Evolutionary conservation across 2,888 invertebrate genomes (phyloP), one percentile per base, ranked within the genome.

Genomic region (Harpalus rubripes): DNA sequence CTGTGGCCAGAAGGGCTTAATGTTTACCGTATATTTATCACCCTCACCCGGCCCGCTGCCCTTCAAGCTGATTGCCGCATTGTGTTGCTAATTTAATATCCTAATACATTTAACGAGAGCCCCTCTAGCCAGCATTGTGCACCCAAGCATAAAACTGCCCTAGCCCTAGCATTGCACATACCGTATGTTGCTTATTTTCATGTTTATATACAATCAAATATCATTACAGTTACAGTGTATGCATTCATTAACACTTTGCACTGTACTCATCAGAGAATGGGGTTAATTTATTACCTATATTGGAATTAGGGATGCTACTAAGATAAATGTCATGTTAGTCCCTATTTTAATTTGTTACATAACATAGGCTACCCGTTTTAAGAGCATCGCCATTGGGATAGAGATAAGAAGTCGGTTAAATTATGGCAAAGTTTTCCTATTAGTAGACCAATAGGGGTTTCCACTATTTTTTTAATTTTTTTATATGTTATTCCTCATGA

Each of bases 41-140:
- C 88, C 72, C 44, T 74, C 87, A 88, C 87, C 89, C 61, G 52
- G 63, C 12, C 41, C 72, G 56, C 61, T 52, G 68, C 78, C 84
- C 65, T 41, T 72, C 22, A 82, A 72, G 74, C 89, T 91, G 91
- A 91, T 91, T 91, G 88, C 88, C 88, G 90, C 90, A 90, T 91
- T 91, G 91, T 91, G 91, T 91, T 91, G 91, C 91, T 91, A 91
- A 91, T 91, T 91, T 91, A 91, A 91, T 91, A 91, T 91, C 91
- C 90, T 91, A 91, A 91, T 91, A 91, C 91, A 90, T 91, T 91
- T 91, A 91, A 91, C 91, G 90, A 81, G 68, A 68, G 68, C 58
- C 58, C 83, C 76, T 83, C 59, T 32, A 26, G 81, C 81, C 44
- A 32, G 59, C 18, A 83, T 83, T 83, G 83, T 83, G 83, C 74